phyloP scores from a whole-genome alignment of 1,140 invertebrate genomes.

The Antheraea mylitta region DNA sequence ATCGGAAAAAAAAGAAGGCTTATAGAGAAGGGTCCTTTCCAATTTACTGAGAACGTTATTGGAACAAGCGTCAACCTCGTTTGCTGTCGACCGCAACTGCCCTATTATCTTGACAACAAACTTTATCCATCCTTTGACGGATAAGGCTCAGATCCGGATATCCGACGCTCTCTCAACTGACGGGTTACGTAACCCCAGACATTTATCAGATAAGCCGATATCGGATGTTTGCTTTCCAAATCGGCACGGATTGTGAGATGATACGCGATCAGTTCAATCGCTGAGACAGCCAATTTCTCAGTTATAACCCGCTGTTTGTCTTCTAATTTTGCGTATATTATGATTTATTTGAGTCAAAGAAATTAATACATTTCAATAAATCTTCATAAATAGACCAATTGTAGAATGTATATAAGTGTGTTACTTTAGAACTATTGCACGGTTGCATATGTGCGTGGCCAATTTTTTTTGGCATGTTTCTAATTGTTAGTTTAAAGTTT shows the following conservation, averaged over 20 bases:
- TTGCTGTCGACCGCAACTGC: not conserved
- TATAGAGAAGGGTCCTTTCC: not conserved
- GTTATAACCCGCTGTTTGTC: not conserved
- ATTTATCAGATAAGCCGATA: constrained; percentile 3
- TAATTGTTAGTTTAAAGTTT: too few species aligned
- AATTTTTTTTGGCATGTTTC: too few species aligned
- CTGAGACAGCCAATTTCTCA: not conserved
- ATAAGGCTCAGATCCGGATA: not conserved
- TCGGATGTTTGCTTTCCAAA: not conserved
- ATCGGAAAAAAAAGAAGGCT: too few species aligned
- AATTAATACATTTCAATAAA: too few species aligned
- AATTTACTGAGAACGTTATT: not conserved
- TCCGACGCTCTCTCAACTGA: not conserved
- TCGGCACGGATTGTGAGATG: not conserved
- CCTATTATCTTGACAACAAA: constrained; percentile 2
- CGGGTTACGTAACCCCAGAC: not conserved
- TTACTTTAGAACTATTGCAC: too few species aligned
- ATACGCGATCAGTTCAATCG: not conserved
- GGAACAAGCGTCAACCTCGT: not conserved
- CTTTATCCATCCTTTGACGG: not conserved
- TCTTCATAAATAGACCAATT: too few species aligned
- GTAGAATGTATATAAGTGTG: too few species aligned
- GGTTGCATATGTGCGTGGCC: too few species aligned
- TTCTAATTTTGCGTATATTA: not conserved
- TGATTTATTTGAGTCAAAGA: too few species aligned